A percentile compares a stretch with the other conserved stretches of the same genome.
phyloP scores from a whole-genome alignment of 2,797 vertebrate genomes.

The Tapirus indicus region DNA sequence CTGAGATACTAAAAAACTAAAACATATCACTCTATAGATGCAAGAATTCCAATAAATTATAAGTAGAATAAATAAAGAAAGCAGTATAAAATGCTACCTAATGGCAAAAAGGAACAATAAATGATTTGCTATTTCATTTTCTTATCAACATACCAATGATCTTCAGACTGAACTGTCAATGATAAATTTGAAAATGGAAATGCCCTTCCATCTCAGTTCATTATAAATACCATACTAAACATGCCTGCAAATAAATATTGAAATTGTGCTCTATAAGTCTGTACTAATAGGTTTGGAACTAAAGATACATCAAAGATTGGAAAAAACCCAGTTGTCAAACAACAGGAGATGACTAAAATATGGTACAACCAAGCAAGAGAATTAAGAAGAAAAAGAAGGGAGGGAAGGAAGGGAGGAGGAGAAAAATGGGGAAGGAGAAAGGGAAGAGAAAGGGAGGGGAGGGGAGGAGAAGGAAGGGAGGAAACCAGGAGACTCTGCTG shows the following conservation, averaged over 20 bases:
- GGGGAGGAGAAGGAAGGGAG: background rate
- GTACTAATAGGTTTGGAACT: background rate
- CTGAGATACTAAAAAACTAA: background rate
- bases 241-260: background rate
- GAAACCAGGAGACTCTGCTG: background rate
- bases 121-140: background rate
- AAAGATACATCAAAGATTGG: background rate
- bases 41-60: background rate
- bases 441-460: background rate
- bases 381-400: background rate
- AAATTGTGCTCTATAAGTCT: background rate
- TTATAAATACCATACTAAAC: slow-evolving; percentile 9
- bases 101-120: background rate
- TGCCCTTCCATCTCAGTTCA: background rate
- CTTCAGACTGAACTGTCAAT: background rate
- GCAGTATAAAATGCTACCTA: background rate
- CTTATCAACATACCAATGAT: background rate
- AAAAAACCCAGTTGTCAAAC: background rate
- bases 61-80: background rate
- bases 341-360: background rate
- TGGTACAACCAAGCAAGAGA: background rate
- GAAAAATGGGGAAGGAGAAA: background rate
- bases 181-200: slow-evolving; percentile 5
- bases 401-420: background rate
- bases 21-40: background rate